Evolutionary conservation across 2,888 invertebrate species (phyloP), one percentile per base, ranked within the genome.

Genomic region (Drosophila nr. perissopoda): DNA sequence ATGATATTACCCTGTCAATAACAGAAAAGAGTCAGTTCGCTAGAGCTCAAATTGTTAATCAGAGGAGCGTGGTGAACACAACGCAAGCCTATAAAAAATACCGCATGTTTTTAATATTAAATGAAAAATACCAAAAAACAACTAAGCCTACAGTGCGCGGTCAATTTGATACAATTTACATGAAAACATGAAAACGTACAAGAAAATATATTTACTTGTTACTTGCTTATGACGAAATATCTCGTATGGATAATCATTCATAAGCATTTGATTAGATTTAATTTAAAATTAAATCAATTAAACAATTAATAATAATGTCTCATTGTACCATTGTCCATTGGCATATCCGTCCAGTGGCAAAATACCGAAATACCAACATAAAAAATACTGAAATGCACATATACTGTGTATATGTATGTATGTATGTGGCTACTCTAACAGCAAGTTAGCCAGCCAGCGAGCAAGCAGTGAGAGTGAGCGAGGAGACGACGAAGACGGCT

Each of bases 401-500:
- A 16, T 46, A 46, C 8, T 25, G 2, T 25, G 7, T 21, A 46
- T 46, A 25, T 46, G 10, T 52, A 27, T 54, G 21, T 63, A 11
- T 52, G 57, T 63, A 21, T 36, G 57, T 29, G 38, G 38, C 63
- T 57, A 40, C 63, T 57, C 53, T 64, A 74, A 70, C 63, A 58
- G 59, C 54, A 58, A 59, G 51, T 42, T 16, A 46, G 16, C 16
- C 66, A 64, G 54, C 49, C 74, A 63, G 59, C 54, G 49, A 59
- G 51, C 52, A 66, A 51, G 42, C 57, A 74, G 74, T 68, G 78
- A 63, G 78, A 78, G 68, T 59, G 70, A 70, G 79, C 68, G 75
- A 71, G 78, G 70, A 62, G 51, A 71, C 78, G 71, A 70, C 70
- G 74, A 78, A 70, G 78, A 78, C 78, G 79, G 67, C 74, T 79